Base-by-base conservation (phyloP, 2,888 invertebrate genomes). In the Erebia epiphron region DNA sequence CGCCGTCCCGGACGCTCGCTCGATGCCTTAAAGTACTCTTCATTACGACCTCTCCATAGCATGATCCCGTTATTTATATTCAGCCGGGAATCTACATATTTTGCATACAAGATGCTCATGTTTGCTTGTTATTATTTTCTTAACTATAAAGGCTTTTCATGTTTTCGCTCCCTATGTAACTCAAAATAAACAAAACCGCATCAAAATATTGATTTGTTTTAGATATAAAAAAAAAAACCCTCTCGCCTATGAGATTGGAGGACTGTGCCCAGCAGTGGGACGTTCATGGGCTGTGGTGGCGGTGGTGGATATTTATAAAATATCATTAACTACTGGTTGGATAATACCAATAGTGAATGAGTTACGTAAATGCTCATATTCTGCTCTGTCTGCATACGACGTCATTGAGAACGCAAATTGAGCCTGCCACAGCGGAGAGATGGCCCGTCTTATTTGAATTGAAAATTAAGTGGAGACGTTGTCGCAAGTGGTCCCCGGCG, bases 21-120 rank as follows among this genome's bases (percentile, higher is more conserved):
- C 73, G 80, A 79, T 82, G 82, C 84, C 86, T 86, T 85, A 83
- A 85, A 90, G 90, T 78, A 82, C 86, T 88, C 87, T 90, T 88
- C 86, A 87, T 90, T 89, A 88, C 80, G 79, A 82, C 80, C 84
- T 83, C 87, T 87, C 84, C 84, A 86, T 87, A 82, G 80, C 77
- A 35, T 76, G 79, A 80, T 82, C 78, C 75, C 81, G 81, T 84
- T 86, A 84, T 85, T 87, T 85, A 87, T 87, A 83, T 85, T 85
- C 81, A 79, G 75, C 79, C 80, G 75, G 78, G 79, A 78, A 77
- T 76, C 77, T 80, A 75, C 76, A 14, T 70, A 61, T 57, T 67
- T 78, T 60, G 68, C 54, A 46, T n/a, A n/a, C n/a, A n/a, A n/a
- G n/a, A n/a, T 65, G 21, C 4, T 60, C 35, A 50, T 41, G 26